Evolutionary conservation across 1,140 invertebrate genomes (phyloP).

Genomic region (Procambarus virginalis): DNA sequence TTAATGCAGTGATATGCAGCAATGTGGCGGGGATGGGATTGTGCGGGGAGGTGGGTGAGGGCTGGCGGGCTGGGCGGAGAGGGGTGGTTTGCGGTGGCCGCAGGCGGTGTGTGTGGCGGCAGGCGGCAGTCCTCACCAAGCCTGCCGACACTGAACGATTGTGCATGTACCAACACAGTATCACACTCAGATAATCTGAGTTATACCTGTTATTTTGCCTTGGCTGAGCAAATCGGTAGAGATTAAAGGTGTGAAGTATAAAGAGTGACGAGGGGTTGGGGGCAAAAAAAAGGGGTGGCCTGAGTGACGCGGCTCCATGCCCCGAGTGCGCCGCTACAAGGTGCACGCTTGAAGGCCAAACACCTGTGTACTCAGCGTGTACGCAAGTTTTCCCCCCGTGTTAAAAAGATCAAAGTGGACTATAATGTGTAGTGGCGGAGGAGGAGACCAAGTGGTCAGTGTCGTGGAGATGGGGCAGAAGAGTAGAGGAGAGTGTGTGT

Average conservation of each 20-base stretch:
- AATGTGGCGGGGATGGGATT: neutral
- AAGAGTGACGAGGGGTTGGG: too few relatives aligned
- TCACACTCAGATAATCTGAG: neutral
- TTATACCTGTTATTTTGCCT: neutral
- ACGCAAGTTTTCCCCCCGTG: neutral
- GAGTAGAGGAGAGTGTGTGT: neutral
- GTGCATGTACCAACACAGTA: conserved; percentile 12
- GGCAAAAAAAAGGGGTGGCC: too few relatives aligned
- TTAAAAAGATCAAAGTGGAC: too few relatives aligned
- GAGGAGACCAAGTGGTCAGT: neutral
- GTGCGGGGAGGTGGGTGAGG: conserved; percentile 4
- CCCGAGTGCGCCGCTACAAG: neutral
- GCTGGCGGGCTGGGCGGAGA: too few relatives aligned
- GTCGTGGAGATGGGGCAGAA: neutral
- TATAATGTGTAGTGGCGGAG: neutral
- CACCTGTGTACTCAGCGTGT: neutral
- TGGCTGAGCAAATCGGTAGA: neutral
- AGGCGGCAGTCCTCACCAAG: conserved; percentile 34
- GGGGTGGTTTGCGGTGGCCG: neutral
- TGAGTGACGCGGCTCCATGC: neutral
- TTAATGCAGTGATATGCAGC: neutral
- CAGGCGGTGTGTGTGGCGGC: neutral
- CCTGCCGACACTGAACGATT: conserved; percentile 30
- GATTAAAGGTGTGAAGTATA: neutral
- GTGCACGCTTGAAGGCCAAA: neutral